Base-by-base conservation (phyloP, 1,140 invertebrate species). In the Euglossa dilemma region DNA sequence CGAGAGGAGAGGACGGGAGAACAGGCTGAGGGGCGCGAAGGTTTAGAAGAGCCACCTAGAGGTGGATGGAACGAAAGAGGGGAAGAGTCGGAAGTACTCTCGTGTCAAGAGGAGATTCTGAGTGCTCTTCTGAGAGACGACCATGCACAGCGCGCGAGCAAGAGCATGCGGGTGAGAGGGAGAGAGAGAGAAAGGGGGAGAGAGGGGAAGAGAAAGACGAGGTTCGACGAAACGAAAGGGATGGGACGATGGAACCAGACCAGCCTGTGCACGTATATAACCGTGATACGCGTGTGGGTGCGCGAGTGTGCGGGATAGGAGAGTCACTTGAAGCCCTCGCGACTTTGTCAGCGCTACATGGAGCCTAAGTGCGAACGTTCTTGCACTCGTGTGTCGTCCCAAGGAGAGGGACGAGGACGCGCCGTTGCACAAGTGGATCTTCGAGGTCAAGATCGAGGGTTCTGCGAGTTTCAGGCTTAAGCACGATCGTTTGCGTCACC, bases 341-440 rank as follows among this genome's bases (percentile, higher is more conserved):
- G 92, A 93, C 93, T 94, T 94, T 93, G 93, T 94, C 93, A 94
- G 93, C 93, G 91, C 92, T 93, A 90, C 90, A 89, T 89, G 84
- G 81, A 83, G 81, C 83, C 88, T 67, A 91, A 90, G 91, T 91
- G 90, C 85, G 89, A 92, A 91, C 89, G 89, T 88, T 91, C 91
- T 91, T 78, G 80, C 83, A 85, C 85, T 90, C 83, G 80, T 89
- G 83, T 90, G 90, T 91, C 88, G 86, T 92, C 88, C 89, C 86
- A 87, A 85, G 86, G 71, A 90, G 90, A 88, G 69, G 52, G 80
- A 85, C 80, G 85, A 87, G 85, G 78, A 83, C 72, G 86, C 59
- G 84, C 83, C 63, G 67, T 80, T 80, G 86, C 87, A 91, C 83
- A 85, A 88, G 89, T 90, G 90, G 89, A 91, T 88, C 85, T 85